Base-by-base conservation (phyloP, 1,140 invertebrate genomes). In the Heliconius hermathena region DNA sequence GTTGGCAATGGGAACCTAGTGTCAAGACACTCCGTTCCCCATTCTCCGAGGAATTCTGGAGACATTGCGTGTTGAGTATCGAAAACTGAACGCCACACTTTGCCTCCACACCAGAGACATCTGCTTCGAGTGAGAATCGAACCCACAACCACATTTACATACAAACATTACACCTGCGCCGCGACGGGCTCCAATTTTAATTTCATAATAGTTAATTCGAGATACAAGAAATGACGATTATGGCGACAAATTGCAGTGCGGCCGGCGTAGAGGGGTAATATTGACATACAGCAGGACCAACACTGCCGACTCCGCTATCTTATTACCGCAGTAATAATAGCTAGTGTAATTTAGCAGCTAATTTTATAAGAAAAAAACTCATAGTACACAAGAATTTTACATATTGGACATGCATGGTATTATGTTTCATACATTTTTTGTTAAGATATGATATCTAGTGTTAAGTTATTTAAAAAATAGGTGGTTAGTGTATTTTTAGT, bases 201-300 rank as follows among this genome's bases (percentile, higher is more conserved):
- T 83, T 84, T 86, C 82, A 88, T 86, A 80, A 89, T 88, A 81
- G 80, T 89, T 90, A 88, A 90, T 88, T 91, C 87, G 76, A 79
- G 82, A 81, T 78, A 84, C 79, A 84, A 87, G 87, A 91, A 89
- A 93, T 90, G 82, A 86, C 83, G 85, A 87, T 89, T 89, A 89
- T 86, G 86, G 88, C 87, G 90, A 89, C 89, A 93, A 92, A 92
- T 93, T 89, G 84, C 86, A 76, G 84, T 88, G 89, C 88, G 87
- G 89, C 82, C 79, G 83, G 26, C 72, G 82, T 74, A 78, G 66
- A 73, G 72, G 81, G 77, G 79, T 88, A 36, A 88, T 83, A 89
- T 88, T 88, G 89, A 81, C 78, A 81, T 81, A 83, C 81, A 79
- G 73, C 74, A 78, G 79, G 33, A 57, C 33, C 70, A 60, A 52